Evolutionary conservation across 1,140 invertebrate genomes (phyloP), one percentile per base, ranked within the genome.

Genomic region (Luehdorfia chinensis): DNA sequence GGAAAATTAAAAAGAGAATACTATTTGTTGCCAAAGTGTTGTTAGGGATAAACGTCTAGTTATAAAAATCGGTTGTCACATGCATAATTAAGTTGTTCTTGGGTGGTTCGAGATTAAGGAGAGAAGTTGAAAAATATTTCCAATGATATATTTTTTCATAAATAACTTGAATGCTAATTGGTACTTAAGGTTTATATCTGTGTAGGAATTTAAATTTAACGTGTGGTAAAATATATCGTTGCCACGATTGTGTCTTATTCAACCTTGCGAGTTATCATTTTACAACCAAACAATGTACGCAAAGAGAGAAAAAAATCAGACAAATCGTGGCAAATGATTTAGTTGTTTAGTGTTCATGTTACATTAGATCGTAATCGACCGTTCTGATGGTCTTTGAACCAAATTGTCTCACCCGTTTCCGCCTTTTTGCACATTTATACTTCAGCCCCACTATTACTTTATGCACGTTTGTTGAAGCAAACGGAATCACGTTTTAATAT

Each of bases 111-210:
- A 75, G 66, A 72, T 79, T 79, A 83, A 81, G 75, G 66, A 80
- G 70, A 80, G 55, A 78, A 74, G 75, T 84, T 83, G 78, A 84
- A 79, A 72, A 83, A 84, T 84, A 84, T 86, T 86, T 83, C 83
- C 78, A 75, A 84, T 84, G 70, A 84, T 86, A 86, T 86, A 86
- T 86, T 86, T 86, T 86, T 86, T 84, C 83, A 86, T 86, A 81
- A 78, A 79, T 69, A 79, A 79, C 83, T 84, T 80, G 77, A 78
- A 69, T 77, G 74, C 75, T 84, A 84, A 76, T 81, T 71, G 68
- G 71, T 84, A 86, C 68, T 84, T 83, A 84, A 86, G 79, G 66
- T 84, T 85, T 84, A 80, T 84, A 86, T 75, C 80, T 84, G 79
- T 86, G 79, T 86, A 86, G 83, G 73, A 67, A 72, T 73, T 79